These are phyloP conservation scores for Neodiprion fabricii DNA, from an alignment of 1,140 invertebrate genomes.

Conservation along the genomic window DNA sequence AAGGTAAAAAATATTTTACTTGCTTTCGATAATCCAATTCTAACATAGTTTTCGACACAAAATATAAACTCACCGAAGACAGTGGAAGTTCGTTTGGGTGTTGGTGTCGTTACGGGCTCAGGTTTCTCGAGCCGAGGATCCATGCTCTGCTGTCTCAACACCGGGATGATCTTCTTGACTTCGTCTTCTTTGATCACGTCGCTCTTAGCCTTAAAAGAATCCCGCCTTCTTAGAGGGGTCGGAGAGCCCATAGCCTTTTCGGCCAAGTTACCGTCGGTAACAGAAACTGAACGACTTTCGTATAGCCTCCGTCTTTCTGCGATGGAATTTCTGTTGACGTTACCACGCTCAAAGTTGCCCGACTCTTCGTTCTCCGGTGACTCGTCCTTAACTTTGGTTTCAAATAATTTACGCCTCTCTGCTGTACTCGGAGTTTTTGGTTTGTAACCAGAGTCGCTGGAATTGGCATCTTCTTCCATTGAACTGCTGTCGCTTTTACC, in stretches of 20 bases:
- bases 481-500: constrained; percentile 69
- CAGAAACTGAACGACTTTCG: constrained; percentile 71
- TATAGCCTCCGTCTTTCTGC: constrained; percentile 80
- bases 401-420: constrained; percentile 74
- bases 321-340: constrained; percentile 72
- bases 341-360: constrained; percentile 65
- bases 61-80: constrained; percentile 73
- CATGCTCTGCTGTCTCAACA: constrained; percentile 62
- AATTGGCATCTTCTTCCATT: constrained; percentile 68
- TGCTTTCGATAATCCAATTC: constrained; percentile 14
- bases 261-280: constrained; percentile 64
- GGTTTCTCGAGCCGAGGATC: constrained; percentile 59
- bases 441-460: constrained; percentile 66
- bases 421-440: constrained; percentile 79
- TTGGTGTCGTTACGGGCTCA: constrained; percentile 58
- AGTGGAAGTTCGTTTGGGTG: constrained; percentile 81
- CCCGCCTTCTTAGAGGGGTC: constrained; percentile 69
- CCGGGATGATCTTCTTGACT: constrained; percentile 61
- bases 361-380: constrained; percentile 58
- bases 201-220: constrained; percentile 66
- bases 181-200: constrained; percentile 65
- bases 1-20: constrained; percentile 33
- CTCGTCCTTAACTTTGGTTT: constrained; percentile 61
- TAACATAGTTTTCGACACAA: neutral
- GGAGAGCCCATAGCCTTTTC: constrained; percentile 74